A percentile compares a stretch with the other conserved stretches of the same genome.
Conservation (phyloP, 2,797 vertebrate genomes). For the Takifugu rubripes region DNA sequence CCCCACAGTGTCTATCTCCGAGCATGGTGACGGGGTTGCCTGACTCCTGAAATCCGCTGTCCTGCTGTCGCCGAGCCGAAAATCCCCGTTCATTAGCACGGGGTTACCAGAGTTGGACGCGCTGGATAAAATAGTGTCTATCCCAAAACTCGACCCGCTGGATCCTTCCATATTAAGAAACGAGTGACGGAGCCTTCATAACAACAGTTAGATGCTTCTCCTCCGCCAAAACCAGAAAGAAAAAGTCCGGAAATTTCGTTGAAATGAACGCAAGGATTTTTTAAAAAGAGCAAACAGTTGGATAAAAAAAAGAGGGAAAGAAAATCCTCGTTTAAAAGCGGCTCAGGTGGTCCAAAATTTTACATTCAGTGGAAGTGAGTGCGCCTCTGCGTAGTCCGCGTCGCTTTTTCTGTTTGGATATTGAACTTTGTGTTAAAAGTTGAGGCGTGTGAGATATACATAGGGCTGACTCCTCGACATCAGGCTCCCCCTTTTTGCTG, state of each 20-base stretch:
- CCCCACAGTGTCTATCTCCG: conserved; percentile 95
- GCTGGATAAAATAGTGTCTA: conserved; percentile 96
- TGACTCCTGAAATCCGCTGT: conserved; percentile 90
- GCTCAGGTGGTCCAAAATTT: conserved; percentile 54
- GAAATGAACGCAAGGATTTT: not conserved
- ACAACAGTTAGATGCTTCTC: conserved; percentile 56
- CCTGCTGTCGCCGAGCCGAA: conserved; percentile 85
- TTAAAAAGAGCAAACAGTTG: conserved; percentile 30
- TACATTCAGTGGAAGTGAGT: conserved; percentile 68
- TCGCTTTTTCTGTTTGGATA: conserved; percentile 71
- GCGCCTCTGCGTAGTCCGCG: conserved; percentile 61
- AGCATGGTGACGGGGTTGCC: conserved; percentile 90
- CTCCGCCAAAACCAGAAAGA: conserved; percentile 29
- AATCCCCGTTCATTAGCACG: conserved; percentile 91
- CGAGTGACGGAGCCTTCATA: conserved; percentile 79
- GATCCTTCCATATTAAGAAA: conserved; percentile 89
- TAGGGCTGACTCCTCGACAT: conserved; percentile 84
- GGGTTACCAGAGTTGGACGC: conserved; percentile 84
- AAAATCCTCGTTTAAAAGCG: not conserved
- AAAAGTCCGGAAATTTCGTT: not conserved
- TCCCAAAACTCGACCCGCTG: conserved; percentile 96
- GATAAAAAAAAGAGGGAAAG: conserved; percentile 12
- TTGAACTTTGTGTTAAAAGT: conserved; percentile 89
- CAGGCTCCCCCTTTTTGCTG: conserved; percentile 83
- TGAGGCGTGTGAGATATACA: conserved; percentile 79